These are phyloP conservation scores for Tortricodes alternella DNA, from an alignment of 2,888 invertebrate species.

Conservation along the genomic window DNA sequence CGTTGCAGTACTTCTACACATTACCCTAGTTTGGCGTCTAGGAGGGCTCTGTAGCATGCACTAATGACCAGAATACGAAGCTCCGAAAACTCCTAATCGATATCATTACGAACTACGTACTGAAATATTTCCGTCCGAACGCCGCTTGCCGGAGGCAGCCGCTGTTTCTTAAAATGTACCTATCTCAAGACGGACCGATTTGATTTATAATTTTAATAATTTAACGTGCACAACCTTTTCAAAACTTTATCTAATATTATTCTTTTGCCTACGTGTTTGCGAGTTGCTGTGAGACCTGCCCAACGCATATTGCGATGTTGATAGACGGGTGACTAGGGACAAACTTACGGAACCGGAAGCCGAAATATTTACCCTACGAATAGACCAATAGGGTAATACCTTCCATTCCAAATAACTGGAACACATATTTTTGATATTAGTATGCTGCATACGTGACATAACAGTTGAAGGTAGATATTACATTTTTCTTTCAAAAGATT, in stretches of 20 bases:
- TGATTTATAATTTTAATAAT: slow-evolving; percentile 62
- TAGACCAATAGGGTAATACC: slow-evolving; percentile 22
- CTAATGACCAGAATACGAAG: slow-evolving; percentile 64
- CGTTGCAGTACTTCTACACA: slow-evolving; percentile 61
- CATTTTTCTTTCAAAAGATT: slow-evolving; percentile 31
- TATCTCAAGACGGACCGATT: slow-evolving; percentile 63
- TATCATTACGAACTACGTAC: slow-evolving; percentile 32
- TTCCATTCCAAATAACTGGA: slow-evolving; percentile 7
- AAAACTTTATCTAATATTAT: slow-evolving; percentile 51
- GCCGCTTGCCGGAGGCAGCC: slow-evolving; percentile 5
- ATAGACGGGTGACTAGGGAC: slow-evolving; percentile 2
- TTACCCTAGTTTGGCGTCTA: slow-evolving; percentile 69
- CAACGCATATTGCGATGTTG: slow-evolving; percentile 19
- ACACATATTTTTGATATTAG: slow-evolving; percentile 14
- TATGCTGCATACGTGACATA: background rate
- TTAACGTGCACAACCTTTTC: slow-evolving; percentile 82
- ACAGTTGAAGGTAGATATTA: slow-evolving; percentile 5
- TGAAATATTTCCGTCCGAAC: slow-evolving; percentile 5
- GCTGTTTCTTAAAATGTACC: slow-evolving; percentile 1
- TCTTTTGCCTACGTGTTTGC: slow-evolving; percentile 28
- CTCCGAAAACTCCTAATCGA: slow-evolving; percentile 56
- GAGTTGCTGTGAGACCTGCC: slow-evolving; percentile 25
- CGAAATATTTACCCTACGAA: slow-evolving; percentile 3
- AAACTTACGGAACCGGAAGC: slow-evolving; percentile 3
- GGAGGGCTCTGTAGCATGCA: slow-evolving; percentile 64